A percentile compares a stretch with the other conserved stretches of the same genome.
phyloP scores from a whole-genome alignment of 2,113 vertebrate species.

The Pseudorectes ferrugineus region DNA sequence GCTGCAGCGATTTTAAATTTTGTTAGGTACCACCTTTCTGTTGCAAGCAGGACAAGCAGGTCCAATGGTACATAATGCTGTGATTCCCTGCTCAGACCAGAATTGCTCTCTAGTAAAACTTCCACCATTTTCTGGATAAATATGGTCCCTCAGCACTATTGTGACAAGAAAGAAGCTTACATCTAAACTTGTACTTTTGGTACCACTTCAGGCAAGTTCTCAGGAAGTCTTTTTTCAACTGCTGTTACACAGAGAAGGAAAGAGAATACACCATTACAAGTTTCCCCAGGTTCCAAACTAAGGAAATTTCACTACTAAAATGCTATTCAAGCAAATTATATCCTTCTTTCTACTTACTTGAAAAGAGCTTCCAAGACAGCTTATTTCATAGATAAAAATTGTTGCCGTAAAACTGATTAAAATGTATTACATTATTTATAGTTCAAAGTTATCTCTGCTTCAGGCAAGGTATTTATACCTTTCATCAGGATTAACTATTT shows the following conservation, averaged over 20 bases:
- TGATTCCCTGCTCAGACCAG: not conserved
- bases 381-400: conserved; percentile 4
- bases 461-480: conserved; percentile 15
- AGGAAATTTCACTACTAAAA: not conserved
- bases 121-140: not conserved
- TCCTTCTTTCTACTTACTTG: not conserved
- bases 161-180: not conserved
- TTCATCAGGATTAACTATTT: conserved; percentile 35
- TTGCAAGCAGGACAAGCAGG: not conserved
- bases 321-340: not conserved
- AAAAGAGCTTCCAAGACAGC: not conserved
- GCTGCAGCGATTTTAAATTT: not conserved
- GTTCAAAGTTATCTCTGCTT: conserved; percentile 19
- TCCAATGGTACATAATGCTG: not conserved
- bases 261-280: not conserved
- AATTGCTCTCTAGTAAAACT: not conserved
- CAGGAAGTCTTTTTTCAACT: not conserved
- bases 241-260: not conserved
- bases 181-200: not conserved
- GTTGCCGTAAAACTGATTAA: conserved; percentile 35
- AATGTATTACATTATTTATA: conserved; percentile 29
- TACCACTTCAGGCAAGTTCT: not conserved
- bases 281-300: not conserved
- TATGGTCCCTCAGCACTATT: not conserved
- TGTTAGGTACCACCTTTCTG: too few relatives aligned